These are phyloP conservation scores for Lepidurus apus DNA, from an alignment of 1,140 invertebrate species.

Conservation along the genomic window DNA sequence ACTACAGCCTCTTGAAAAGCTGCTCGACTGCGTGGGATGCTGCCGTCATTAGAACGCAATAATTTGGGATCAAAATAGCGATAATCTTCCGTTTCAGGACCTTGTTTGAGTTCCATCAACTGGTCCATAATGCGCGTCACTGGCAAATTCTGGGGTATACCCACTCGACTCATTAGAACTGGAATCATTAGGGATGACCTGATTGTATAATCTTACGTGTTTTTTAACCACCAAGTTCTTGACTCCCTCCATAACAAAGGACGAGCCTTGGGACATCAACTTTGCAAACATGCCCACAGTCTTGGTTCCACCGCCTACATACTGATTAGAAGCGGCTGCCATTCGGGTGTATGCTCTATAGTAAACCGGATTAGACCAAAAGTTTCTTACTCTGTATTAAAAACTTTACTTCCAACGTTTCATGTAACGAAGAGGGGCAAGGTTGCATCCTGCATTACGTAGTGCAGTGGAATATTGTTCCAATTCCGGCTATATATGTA, in stretches of 20 bases:
- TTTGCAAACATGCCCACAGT: conserved; percentile 98
- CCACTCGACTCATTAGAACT: conserved; percentile 34
- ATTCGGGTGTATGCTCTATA: conserved; percentile 74
- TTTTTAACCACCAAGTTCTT: conserved; percentile 98
- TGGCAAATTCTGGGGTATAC: conserved; percentile 66
- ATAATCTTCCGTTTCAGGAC: conserved; percentile 76
- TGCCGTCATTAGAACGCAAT: conserved; percentile 61
- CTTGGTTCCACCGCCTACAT: conserved; percentile 90
- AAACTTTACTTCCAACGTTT: conserved; percentile 76
- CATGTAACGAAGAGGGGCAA: conserved; percentile 74
- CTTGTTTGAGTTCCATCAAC: conserved; percentile 77
- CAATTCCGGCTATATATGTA: conserved; percentile 59
- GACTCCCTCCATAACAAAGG: conserved; percentile 99
- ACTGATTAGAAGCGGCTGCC: conserved; percentile 62
- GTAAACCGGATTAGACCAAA: conserved; percentile 37
- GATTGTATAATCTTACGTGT: conserved; percentile 62
- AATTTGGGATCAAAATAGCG: conserved; percentile 90
- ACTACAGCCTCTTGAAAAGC: conserved; percentile 86
- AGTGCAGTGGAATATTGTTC: conserved; percentile 74
- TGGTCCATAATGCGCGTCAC: conserved; percentile 87
- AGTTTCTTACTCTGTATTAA: neutral
- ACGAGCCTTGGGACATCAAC: conserved; percentile 90
- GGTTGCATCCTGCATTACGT: conserved; percentile 75
- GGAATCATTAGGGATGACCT: neutral
- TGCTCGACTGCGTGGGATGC: conserved; percentile 55